Evolutionary conservation across 2,888 invertebrate genomes (phyloP).

Genomic region (Pyrrhia umbra): DNA sequence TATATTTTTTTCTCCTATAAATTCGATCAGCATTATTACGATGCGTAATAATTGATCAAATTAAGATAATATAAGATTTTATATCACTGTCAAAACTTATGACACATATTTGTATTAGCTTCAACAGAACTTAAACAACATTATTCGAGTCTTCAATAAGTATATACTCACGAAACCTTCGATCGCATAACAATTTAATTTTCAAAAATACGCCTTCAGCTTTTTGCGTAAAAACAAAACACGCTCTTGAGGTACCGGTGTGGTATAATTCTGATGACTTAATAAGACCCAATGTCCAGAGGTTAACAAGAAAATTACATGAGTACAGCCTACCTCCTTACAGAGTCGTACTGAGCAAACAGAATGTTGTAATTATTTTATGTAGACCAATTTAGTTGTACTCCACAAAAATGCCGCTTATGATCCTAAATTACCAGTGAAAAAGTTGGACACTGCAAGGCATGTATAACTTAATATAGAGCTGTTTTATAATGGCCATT

Average conservation of each 20-base stretch:
- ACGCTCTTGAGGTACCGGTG: conserved; percentile 61
- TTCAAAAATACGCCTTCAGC: conserved; percentile 49
- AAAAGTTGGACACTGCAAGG: conserved; percentile 59
- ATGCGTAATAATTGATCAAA: no score
- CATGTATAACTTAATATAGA: conserved; percentile 28
- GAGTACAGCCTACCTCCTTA: conserved; percentile 67
- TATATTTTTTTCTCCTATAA: no score
- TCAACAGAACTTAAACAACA: conserved; percentile 8
- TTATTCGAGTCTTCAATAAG: conserved; percentile 45
- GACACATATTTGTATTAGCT: not conserved
- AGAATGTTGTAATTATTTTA: conserved; percentile 77
- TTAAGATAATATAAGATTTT: no score
- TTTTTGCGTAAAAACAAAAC: conserved; percentile 61
- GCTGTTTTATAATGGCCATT: no score
- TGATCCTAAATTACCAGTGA: conserved; percentile 70
- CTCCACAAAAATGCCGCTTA: conserved; percentile 65
- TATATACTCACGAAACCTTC: conserved; percentile 17
- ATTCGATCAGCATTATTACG: no score
- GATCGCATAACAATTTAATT: conserved; percentile 53
- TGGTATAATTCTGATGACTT: conserved; percentile 81
- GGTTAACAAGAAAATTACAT: conserved; percentile 79
- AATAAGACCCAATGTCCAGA: conserved; percentile 76
- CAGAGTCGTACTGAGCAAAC: conserved; percentile 69
- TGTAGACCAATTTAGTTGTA: conserved; percentile 72
- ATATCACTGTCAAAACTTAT: not conserved